Base-by-base conservation (phyloP, 2,888 invertebrate species). In the Drosophila neoperkinsi region DNA sequence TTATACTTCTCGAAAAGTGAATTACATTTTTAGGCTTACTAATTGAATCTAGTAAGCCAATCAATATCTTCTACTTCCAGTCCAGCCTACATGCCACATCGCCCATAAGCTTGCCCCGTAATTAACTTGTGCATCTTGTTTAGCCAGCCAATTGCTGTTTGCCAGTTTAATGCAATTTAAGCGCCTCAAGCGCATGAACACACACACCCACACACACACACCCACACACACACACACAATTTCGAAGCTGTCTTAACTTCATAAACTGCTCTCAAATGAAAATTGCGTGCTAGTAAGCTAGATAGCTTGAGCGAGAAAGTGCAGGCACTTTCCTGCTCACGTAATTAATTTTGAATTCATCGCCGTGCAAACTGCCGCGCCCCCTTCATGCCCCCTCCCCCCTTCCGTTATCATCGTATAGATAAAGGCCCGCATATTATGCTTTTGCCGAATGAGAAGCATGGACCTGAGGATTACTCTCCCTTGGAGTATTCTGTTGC, bases 281-380 rank as follows among this genome's bases (percentile, higher is more conserved):
- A 52, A 52, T 43, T 28, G 68, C 25, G 18, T 18, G 41, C 16
- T 30, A 33, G 38, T 13, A 25, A 50, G 57, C 50, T 34, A 68
- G 58, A 49, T 72, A 25, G 46, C 46, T n/a, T 50, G 30, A 62
- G 49, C 77, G 51, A 30, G n/a, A 25, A 49, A 58, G 74, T 71
- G 55, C 70, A 43, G 82, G 70, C 76, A 60, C 71, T 74, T 77
- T 81, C 74, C 67, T 74, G 75, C 72, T 70, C 63, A 70, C 70
- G 69, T 86, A 86, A 85, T 85, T 86, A 86, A 84, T 86, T 86
- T 81, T 82, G 84, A 77, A 85, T 83, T 83, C 77, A 72, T 52
- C 72, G 28, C 52, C 61, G 38, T 61, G 34, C 60, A 51, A 38
- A 36, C 43, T 33, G 4, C 33, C 38, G 31, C 4, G n/a, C 30